These are phyloP conservation scores for Tribolium castaneum DNA, from an alignment of 1,140 invertebrate species.

Conservation along the genomic window DNA sequence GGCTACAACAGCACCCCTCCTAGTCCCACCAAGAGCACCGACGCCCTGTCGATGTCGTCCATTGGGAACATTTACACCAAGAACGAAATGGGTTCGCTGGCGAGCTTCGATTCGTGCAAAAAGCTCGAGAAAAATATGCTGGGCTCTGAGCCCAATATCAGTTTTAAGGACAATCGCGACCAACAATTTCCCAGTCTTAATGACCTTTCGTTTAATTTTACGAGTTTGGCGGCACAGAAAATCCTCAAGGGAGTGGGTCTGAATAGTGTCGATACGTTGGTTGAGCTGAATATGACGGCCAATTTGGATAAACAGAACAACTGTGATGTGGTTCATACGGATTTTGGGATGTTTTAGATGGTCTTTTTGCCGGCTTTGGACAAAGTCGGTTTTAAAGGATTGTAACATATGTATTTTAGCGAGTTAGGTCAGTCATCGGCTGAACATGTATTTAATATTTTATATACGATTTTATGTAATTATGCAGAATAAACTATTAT, in stretches of 20 bases:
- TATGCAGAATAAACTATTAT: conserved; percentile 21
- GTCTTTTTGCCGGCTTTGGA: conserved; percentile 24
- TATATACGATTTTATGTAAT: conserved; percentile 24
- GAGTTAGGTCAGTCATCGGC: not conserved
- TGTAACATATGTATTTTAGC: not conserved
- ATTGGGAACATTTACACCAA: conserved; percentile 80
- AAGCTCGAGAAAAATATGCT: conserved; percentile 68
- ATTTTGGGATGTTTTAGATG: conserved; percentile 66
- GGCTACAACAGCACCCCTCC: conserved; percentile 69
- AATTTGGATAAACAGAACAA: conserved; percentile 80
- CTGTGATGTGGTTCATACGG: conserved; percentile 73
- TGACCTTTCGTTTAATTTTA: conserved; percentile 87
- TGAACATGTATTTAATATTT: conserved; percentile 32
- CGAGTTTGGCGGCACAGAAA: conserved; percentile 86
- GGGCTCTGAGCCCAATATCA: conserved; percentile 64
- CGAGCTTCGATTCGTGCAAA: conserved; percentile 59
- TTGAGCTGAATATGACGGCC: conserved; percentile 87
- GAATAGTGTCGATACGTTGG: conserved; percentile 86
- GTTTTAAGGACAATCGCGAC: conserved; percentile 66
- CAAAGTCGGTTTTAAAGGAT: conserved; percentile 29
- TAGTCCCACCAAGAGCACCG: conserved; percentile 75
- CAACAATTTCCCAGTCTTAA: conserved; percentile 86
- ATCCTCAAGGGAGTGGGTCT: conserved; percentile 85
- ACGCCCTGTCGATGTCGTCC: conserved; percentile 69
- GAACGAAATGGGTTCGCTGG: conserved; percentile 62